Conservation (phyloP, 2,888 invertebrate genomes). For the Scrobipalpa costella region DNA sequence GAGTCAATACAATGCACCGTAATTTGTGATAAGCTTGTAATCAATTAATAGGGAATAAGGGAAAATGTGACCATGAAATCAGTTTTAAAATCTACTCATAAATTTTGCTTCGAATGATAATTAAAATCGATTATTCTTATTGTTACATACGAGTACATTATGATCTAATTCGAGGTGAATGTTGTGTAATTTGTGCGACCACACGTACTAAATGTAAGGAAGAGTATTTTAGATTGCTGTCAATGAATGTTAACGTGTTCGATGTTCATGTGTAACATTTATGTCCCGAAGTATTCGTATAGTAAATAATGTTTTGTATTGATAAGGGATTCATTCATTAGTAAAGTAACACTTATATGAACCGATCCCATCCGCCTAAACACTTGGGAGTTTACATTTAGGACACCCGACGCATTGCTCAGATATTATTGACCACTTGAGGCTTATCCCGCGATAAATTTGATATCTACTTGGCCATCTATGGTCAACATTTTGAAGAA, state of each 20-base stretch:
- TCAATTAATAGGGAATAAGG: slow-evolving; percentile 52
- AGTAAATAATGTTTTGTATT: slow-evolving; percentile 7
- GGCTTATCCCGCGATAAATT: not conserved
- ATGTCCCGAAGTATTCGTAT: slow-evolving; percentile 14
- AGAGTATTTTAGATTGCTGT: slow-evolving; percentile 8
- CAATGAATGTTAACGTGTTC: slow-evolving; percentile 7
- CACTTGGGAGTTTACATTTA: slow-evolving; percentile 21
- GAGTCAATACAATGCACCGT: slow-evolving; percentile 68
- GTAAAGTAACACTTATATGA: too few species aligned
- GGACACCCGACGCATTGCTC: slow-evolving; percentile 14
- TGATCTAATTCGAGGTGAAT: slow-evolving; percentile 9
- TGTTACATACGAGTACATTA: slow-evolving; percentile 11
- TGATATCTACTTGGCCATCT: not conserved
- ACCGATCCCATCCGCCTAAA: slow-evolving; percentile 23
- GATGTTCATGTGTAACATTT: slow-evolving; percentile 9
- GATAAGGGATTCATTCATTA: slow-evolving; percentile 1
- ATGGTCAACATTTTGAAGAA: not conserved
- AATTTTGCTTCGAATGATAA: not conserved
- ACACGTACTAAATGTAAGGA: not conserved
- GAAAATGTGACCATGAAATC: slow-evolving; percentile 33
- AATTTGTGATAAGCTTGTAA: slow-evolving; percentile 58
- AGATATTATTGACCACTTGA: slow-evolving; percentile 16
- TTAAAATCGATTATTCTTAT: not conserved
- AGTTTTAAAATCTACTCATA: slow-evolving; percentile 28
- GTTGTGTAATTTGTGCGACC: not conserved